Conservation (phyloP, 2,797 vertebrate species). For the Chiroxiphia lanceolata region DNA sequence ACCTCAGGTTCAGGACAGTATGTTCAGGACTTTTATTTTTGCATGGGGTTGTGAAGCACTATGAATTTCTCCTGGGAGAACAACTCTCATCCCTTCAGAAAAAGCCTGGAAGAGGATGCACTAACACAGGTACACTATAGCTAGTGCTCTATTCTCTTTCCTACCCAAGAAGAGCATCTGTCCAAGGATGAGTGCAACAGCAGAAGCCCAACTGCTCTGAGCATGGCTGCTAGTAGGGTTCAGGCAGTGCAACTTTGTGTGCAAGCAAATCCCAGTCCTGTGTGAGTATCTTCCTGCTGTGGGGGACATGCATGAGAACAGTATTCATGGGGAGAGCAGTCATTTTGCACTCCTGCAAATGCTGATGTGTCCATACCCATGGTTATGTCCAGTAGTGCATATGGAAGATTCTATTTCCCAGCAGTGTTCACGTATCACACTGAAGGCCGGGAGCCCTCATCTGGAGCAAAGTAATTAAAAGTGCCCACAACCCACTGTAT, state of each 20-base stretch:
- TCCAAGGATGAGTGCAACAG: neutral
- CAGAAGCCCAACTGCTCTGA: neutral
- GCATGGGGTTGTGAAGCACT: neutral
- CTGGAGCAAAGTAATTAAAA: neutral
- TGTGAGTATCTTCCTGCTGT: neutral
- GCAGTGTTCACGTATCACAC: neutral
- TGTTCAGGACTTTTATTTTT: neutral
- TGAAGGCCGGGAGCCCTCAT: neutral
- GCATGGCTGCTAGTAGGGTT: neutral
- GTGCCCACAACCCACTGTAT: neutral
- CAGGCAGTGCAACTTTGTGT: neutral
- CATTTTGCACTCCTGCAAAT: neutral
- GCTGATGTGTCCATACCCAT: neutral
- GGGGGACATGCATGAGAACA: neutral
- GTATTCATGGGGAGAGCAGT: neutral
- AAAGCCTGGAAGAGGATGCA: neutral
- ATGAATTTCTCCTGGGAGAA: neutral
- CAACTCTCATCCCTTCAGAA: neutral
- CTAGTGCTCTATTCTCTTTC: neutral
- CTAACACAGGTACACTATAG: neutral
- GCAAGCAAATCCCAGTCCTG: neutral
- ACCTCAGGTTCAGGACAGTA: neutral
- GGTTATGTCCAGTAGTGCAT: neutral
- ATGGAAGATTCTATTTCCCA: neutral
- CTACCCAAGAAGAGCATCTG: neutral